A percentile compares a stretch with the other conserved stretches of the same genome.
Evolutionary conservation across 2,888 invertebrate species (phyloP).

Genomic region (Acleris emargana): DNA sequence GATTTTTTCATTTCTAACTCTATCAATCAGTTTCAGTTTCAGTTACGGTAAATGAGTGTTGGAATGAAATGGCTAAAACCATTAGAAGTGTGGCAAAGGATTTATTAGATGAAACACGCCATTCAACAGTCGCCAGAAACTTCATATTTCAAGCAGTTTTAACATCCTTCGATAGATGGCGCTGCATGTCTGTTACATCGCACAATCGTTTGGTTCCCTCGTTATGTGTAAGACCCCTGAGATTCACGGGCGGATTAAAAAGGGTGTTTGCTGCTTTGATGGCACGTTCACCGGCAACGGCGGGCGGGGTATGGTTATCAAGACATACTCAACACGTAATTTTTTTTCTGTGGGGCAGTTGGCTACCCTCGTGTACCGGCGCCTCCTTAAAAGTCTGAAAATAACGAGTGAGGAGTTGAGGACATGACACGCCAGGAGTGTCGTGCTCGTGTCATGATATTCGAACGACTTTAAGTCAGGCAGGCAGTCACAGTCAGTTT

Average conservation of each 20-base stretch:
- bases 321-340: slow-evolving; percentile 94
- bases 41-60: too few relatives aligned
- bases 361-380: slow-evolving; percentile 88
- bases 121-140: not conserved
- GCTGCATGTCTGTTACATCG: slow-evolving; percentile 45
- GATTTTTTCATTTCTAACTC: too few relatives aligned
- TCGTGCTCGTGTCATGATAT: too few relatives aligned
- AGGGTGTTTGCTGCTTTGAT: slow-evolving; percentile 90
- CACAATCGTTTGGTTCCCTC: slow-evolving; percentile 43
- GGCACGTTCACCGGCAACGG: slow-evolving; percentile 82
- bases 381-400: slow-evolving; percentile 78
- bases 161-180: slow-evolving; percentile 50
- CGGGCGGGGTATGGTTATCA: slow-evolving; percentile 92
- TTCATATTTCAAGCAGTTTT: slow-evolving; percentile 15
- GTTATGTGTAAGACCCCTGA: not conserved
- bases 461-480: too few relatives aligned
- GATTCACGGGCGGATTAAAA: slow-evolving; percentile 60
- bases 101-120: too few relatives aligned
- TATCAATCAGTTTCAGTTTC: too few relatives aligned
- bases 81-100: too few relatives aligned
- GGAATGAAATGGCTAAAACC: too few relatives aligned
- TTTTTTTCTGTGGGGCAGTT: slow-evolving; percentile 88
- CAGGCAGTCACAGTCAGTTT: too few relatives aligned
- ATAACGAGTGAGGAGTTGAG: too few relatives aligned
- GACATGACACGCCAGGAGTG: too few relatives aligned